phyloP scores from a whole-genome alignment of 2,888 invertebrate species.

The Rhyacophila evoluta region DNA sequence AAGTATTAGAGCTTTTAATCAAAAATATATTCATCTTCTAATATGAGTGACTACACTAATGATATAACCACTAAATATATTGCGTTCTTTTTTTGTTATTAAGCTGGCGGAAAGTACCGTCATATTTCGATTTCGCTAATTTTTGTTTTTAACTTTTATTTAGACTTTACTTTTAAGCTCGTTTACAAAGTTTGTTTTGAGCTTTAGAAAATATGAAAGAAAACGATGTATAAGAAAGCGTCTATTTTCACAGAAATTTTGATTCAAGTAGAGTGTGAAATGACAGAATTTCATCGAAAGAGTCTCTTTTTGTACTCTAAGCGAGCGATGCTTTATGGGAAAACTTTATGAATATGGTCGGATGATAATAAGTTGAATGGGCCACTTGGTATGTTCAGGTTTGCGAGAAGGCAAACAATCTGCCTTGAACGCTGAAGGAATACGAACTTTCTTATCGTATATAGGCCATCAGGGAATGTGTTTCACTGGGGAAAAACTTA shows the following conservation, averaged over 20 bases:
- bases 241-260: neutral
- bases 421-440: slow-evolving; percentile 13
- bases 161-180: no score
- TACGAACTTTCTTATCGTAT: slow-evolving; percentile 30
- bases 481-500: neutral
- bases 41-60: no score
- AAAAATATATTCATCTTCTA: no score
- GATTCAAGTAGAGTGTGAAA: neutral
- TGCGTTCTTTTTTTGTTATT: no score
- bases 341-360: slow-evolving; percentile 35
- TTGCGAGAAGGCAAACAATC: slow-evolving; percentile 32
- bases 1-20: no score
- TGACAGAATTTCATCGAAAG: slow-evolving; percentile 2
- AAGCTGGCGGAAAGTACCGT: no score
- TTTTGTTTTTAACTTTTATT: no score
- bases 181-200: no score
- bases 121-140: no score
- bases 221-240: no score
- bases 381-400: slow-evolving; percentile 27
- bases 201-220: no score
- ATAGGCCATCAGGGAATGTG: slow-evolving; percentile 32
- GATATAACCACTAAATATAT: no score
- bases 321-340: slow-evolving; percentile 26
- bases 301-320: slow-evolving; percentile 1
- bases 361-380: slow-evolving; percentile 35